These are phyloP conservation scores for western clawed frog (Xenopus tropicalis) DNA, from an alignment of 2,113 vertebrate species.

Conservation along the genomic window UCB_Xtro_10.0 CM004447.2:36686001-36686500, in stretches of 20 bases:
- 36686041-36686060: too few relatives aligned
- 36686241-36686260: not conserved
- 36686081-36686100: too few relatives aligned
- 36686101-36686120: too few relatives aligned
- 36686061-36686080: too few relatives aligned
- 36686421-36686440: constrained; percentile 27
- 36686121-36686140: too few relatives aligned
- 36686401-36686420: constrained; percentile 6
- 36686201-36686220: not conserved
- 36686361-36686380: constrained; percentile 38
- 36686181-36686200: not conserved
- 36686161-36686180: too few relatives aligned
- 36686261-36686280: not conserved
- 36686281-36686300: not conserved
- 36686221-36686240: not conserved
- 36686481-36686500: constrained; percentile 12
- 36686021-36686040: too few relatives aligned
- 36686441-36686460: constrained; percentile 19
- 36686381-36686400: constrained; percentile 21
- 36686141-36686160: too few relatives aligned
- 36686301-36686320: constrained; percentile 9
- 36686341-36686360: constrained; percentile 1
- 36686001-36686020: too few relatives aligned
- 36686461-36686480: constrained; percentile 3
- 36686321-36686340: constrained; percentile 28